Conservation (phyloP, 2,113 vertebrate species). For the Ardeotis arabs region DNA sequence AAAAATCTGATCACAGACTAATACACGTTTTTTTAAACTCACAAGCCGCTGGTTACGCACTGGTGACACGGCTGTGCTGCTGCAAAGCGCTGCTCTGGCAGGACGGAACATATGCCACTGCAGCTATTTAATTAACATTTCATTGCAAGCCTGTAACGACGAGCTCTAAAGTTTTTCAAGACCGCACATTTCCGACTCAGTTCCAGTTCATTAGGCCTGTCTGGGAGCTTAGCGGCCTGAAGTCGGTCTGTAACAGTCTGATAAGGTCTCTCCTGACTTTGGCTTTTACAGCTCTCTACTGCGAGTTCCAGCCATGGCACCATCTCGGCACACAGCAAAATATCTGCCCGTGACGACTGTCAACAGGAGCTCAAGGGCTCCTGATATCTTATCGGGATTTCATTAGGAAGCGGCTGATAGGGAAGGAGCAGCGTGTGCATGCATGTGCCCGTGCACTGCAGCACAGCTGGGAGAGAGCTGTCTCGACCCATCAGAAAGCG, state of each 20-base stretch:
- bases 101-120: neutral
- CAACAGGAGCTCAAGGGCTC: conserved; percentile 12
- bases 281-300: neutral
- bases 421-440: neutral
- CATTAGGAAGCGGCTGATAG: neutral
- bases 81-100: neutral
- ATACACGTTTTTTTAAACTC: neutral
- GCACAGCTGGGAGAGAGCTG: accelerated
- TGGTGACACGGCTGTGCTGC: neutral
- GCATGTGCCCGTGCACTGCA: neutral
- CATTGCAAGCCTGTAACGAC: neutral
- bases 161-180: conserved; percentile 5
- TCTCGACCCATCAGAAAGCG: neutral
- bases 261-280: conserved; percentile 18
- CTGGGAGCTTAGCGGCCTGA: neutral
- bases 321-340: neutral
- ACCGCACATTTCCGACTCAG: neutral
- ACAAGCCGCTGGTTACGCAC: neutral
- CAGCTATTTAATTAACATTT: conserved; percentile 49
- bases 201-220: conserved; percentile 46
- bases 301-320: neutral
- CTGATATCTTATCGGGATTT: neutral
- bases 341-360: neutral
- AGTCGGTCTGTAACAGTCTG: neutral
- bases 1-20: neutral